phyloP scores from a whole-genome alignment of 92 coral and sea anemone species.

The Parazoanthus darwini region DNA sequence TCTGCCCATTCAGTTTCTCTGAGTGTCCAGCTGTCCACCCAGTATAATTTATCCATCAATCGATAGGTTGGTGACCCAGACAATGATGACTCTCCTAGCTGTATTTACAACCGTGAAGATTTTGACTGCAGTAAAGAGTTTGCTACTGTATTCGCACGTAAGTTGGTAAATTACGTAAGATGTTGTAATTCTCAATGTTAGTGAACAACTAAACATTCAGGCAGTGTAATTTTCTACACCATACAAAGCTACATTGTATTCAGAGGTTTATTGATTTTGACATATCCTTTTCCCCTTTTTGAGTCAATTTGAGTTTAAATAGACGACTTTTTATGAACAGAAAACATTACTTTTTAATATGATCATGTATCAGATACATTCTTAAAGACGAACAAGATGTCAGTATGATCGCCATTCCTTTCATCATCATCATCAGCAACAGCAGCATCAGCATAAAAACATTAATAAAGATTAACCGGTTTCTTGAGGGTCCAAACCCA shows the following conservation, averaged over 20 bases:
- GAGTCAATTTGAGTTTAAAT: background rate
- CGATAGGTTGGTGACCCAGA: slow-evolving; percentile 68
- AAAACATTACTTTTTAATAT: too few relatives aligned
- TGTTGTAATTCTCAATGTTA: background rate
- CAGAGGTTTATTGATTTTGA: background rate
- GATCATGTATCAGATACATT: too few relatives aligned
- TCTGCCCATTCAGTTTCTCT: background rate
- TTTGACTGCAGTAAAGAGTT: slow-evolving; percentile 72
- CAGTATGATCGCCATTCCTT: too few relatives aligned
- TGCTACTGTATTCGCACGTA: slow-evolving; percentile 73
- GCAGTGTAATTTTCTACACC: background rate
- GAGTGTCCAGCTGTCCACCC: background rate
- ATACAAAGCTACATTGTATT: background rate
- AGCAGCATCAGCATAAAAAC: too few relatives aligned
- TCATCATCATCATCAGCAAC: too few relatives aligned
- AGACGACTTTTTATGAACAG: too few relatives aligned
- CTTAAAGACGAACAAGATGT: too few relatives aligned
- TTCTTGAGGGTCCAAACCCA: too few relatives aligned
- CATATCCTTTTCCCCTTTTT: background rate
- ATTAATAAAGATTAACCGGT: too few relatives aligned
- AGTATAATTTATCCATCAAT: background rate
- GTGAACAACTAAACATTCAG: background rate
- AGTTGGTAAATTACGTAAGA: slow-evolving; percentile 3
- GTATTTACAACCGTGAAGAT: slow-evolving; percentile 79
- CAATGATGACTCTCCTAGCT: slow-evolving; percentile 49